Evolutionary conservation across 2,888 invertebrate species (phyloP), one percentile per base, ranked within the genome.

Genomic region (Cryptus viduatorius): DNA sequence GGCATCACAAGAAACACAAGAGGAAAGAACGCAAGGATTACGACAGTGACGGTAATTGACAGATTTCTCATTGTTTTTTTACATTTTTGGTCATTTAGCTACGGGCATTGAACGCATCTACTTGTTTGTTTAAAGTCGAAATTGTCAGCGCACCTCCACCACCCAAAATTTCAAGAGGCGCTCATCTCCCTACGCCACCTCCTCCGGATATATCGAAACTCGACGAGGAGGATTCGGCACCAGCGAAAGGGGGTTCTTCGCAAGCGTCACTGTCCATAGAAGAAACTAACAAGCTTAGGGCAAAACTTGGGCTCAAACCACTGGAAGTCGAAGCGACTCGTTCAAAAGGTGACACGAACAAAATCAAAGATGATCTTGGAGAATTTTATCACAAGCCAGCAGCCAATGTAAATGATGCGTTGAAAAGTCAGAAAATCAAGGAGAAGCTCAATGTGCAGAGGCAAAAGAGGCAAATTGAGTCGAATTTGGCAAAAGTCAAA

Each of bases 221-320:
- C 5, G 85, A 79, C 24, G 64, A 67, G 4, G 86, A 84, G 16
- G 84, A 84, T 10, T 88, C 91, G 10, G 90, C 93, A 65, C 93
- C 93, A 10, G 91, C 93, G 53, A 92, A 93, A 37, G 94, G 91
- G 86, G 94, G 91, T 64, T 92, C 92, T 71, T 94, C 93, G 69
- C 94, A 92, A 91, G 95, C 94, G 90, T 96, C 95, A 89, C 94
- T 98, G 19, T 98, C 98, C 0, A 95, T 98, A 68, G 96, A 96
- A 75, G 98, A 97, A 89, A 98, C 98, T 4, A 99, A 99, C 94
- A 97, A 96, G 88, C 94, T 99, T 12, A 95, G 99, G 90, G 98
- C 98, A 1, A 98, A 98, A 93, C 95, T 99, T 31, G 99, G 99
- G 0, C 94, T 99, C 48, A 98, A 98, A 92, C 99, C 99, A 0